Evolutionary conservation across 2,113 vertebrate genomes (phyloP).

Genomic region (Opisthocomus hoazin): DNA sequence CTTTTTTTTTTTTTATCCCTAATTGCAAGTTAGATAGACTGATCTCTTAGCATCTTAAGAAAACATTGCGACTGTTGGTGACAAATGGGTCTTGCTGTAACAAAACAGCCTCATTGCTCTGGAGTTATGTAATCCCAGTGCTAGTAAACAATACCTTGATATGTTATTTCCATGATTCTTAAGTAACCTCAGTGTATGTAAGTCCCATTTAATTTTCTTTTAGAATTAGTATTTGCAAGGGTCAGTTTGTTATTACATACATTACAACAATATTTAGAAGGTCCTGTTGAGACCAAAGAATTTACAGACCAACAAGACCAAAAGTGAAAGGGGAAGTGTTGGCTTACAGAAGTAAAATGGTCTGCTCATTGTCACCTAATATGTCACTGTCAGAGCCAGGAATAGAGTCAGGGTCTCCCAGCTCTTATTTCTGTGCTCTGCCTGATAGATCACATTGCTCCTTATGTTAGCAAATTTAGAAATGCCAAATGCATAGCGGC

Average conservation of each 20-base stretch:
- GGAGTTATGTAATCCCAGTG: not conserved
- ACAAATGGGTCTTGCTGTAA: not conserved
- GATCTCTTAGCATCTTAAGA: constrained; percentile 38
- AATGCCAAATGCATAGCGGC: not conserved
- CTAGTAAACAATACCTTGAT: not conserved
- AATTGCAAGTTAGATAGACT: constrained; percentile 46
- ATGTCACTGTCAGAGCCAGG: not conserved
- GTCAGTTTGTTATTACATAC: not conserved
- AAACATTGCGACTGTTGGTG: constrained; percentile 10
- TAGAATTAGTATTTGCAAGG: not conserved
- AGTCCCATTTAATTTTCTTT: not conserved
- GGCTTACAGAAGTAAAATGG: not conserved
- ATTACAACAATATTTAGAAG: not conserved
- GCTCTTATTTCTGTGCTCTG: not conserved
- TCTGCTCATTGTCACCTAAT: not conserved
- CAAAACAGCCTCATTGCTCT: not conserved
- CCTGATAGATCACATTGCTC: not conserved
- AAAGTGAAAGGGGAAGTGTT: not conserved
- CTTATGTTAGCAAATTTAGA: not conserved
- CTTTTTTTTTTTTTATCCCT: not conserved
- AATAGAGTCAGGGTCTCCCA: not conserved
- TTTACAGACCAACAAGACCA: not conserved
- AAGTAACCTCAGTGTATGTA: not conserved
- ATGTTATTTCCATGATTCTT: not conserved
- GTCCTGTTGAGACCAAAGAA: not conserved